Evolutionary conservation across 2,113 vertebrate species (phyloP).

Genomic region (Thunnus maccoyii): DNA sequence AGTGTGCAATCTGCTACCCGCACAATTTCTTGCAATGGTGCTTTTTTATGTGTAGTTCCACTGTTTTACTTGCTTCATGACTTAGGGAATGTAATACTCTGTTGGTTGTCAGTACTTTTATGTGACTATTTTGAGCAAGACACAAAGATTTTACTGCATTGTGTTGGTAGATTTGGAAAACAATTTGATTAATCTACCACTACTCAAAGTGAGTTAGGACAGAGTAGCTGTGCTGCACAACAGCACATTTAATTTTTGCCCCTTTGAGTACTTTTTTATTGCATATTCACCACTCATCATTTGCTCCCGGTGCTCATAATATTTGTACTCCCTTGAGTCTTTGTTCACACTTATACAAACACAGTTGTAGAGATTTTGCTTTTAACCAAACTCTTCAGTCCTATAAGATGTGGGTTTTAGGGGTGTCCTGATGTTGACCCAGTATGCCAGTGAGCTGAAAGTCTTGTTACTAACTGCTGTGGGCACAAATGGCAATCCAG

Average conservation of each 20-base stretch:
- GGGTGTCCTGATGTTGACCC: not conserved
- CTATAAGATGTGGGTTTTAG: too few species aligned
- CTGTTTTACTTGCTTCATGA: not conserved
- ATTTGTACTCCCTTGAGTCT: conserved; percentile 26
- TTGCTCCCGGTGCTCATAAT: not conserved
- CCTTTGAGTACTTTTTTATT: conserved; percentile 3
- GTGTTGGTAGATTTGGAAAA: not conserved
- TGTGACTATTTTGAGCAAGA: not conserved
- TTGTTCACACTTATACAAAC: conserved; percentile 19
- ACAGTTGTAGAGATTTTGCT: not conserved
- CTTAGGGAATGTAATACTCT: not conserved
- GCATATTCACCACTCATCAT: not conserved
- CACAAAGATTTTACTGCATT: not conserved
- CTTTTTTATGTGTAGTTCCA: not conserved
- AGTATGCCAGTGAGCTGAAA: not conserved
- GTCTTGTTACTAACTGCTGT: not conserved
- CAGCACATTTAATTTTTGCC: not conserved
- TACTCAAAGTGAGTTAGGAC: not conserved
- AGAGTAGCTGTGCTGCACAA: conserved; percentile 17
- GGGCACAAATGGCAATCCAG: not conserved
- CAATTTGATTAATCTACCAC: not conserved
- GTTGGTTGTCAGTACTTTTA: not conserved
- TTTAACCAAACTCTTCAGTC: conserved; percentile 4
- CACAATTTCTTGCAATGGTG: not conserved
- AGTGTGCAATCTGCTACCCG: too few species aligned